Evolutionary conservation across 2,113 vertebrate genomes (phyloP).

Genomic region (Sorex fumeus): DNA sequence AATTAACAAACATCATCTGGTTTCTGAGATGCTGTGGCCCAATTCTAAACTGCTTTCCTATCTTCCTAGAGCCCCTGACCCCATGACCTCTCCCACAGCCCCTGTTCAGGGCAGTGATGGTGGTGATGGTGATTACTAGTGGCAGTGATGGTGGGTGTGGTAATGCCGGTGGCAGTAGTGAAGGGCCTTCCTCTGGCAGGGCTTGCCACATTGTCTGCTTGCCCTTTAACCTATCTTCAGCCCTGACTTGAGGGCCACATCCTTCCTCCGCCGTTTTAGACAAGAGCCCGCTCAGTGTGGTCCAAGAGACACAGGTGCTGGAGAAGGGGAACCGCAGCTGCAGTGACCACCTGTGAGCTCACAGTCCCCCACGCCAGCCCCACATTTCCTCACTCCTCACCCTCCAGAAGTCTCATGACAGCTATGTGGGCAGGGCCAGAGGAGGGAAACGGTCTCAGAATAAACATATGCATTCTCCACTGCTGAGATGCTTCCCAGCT

Average conservation of each 20-base stretch:
- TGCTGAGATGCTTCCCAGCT: not conserved
- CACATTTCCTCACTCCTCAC: not conserved
- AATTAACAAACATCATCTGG: too few relatives aligned
- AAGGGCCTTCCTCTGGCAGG: not conserved
- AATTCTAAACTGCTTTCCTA: too few relatives aligned
- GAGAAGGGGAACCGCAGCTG: not conserved
- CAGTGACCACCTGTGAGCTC: accelerated
- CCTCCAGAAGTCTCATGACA: not conserved
- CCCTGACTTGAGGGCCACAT: not conserved
- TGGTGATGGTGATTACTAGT: too few relatives aligned
- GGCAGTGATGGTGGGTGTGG: too few relatives aligned
- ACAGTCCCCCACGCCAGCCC: not conserved
- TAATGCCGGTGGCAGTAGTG: too few relatives aligned
- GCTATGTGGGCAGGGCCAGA: not conserved
- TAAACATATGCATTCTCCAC: not conserved
- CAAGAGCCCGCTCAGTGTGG: too few relatives aligned
- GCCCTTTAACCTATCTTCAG: accelerated
- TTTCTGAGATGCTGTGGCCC: too few relatives aligned
- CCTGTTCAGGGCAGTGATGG: too few relatives aligned
- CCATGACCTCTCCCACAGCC: too few relatives aligned
- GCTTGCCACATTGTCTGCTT: accelerated
- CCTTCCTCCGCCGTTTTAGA: not conserved
- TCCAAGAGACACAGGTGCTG: not conserved
- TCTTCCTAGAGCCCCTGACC: too few relatives aligned
- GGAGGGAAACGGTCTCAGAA: not conserved